These are phyloP conservation scores for Hippopotamyrus pictus DNA, from an alignment of 2,797 vertebrate species.

Conservation along the genomic window DNA sequence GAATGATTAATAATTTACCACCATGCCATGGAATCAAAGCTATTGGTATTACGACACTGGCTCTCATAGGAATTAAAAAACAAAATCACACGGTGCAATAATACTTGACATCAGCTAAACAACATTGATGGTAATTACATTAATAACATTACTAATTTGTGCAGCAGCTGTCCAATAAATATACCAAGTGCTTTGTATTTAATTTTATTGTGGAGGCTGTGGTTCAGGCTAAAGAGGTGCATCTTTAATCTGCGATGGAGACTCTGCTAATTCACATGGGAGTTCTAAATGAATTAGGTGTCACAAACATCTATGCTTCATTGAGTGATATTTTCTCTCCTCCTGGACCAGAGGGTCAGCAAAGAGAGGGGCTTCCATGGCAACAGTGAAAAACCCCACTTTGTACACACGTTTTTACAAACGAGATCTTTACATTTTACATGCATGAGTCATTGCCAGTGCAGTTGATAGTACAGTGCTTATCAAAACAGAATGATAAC, in stretches of 20 bases:
- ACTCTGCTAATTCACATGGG: neutral
- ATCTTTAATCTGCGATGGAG: neutral
- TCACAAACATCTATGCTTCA: neutral
- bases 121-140: conserved; percentile 5
- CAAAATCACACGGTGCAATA: neutral
- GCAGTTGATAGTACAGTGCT: neutral
- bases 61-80: neutral
- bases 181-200: conserved; percentile 16
- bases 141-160: conserved; percentile 15
- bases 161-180: neutral
- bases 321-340: neutral
- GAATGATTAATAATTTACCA: neutral
- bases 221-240: neutral
- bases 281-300: neutral
- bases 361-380: neutral
- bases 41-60: neutral
- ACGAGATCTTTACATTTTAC: neutral
- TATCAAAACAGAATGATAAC: neutral
- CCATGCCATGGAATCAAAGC: neutral
- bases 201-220: neutral
- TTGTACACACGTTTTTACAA: neutral
- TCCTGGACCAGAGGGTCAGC: neutral
- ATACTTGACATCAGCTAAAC: conserved; percentile 5
- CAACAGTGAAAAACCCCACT: neutral
- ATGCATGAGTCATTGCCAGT: neutral